Base-by-base conservation (phyloP, 2,888 invertebrate genomes). In the Fissipunctia ypsillon region DNA sequence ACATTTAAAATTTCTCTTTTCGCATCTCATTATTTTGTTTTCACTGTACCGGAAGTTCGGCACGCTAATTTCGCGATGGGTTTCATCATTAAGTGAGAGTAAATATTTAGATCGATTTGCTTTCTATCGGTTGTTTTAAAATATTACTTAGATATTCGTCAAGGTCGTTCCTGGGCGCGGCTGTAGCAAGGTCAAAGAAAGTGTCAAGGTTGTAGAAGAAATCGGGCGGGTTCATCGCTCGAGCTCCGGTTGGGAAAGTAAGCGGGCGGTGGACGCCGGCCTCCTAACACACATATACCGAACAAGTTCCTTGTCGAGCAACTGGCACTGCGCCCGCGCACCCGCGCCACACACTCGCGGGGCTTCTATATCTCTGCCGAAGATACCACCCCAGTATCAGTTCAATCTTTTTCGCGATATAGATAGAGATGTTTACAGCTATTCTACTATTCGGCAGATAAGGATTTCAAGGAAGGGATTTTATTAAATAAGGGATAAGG, bases 1-100 rank as follows among this genome's bases (percentile, higher is more conserved):
- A 95, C 93, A 94, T 95, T 95, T 93, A 90, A 95, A 95, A 95
- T 96, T 96, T 96, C 96, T 96, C 96, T 96, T 96, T 95, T 95
- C 91, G 95, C 95, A 95, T 96, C 92, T 95, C 94, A 95, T 95
- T 96, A 94, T 88, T 88, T 94, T 88, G 95, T 95, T 96, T 96
- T 96, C 96, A 95, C 96, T 95, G 84, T 90, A 88, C 90, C 93
- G 93, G 93, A 93, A 91, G 88, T 88, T 88, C 78, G 89, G 86
- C 91, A 92, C 91, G 93, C 92, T 91, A 94, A 95, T 95, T 95
- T 95, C 88, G 91, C 91, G 85, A 89, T 88, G 80, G 68, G 88
- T 93, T 93, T 93, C 92, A 92, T 93, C 92, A 94, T 91, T 90
- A 82, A 94, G 95, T 94, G 95, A 95, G 95, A 96, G 96, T 95